A percentile compares a stretch with the other conserved stretches of the same genome.
Evolutionary conservation across 2,113 vertebrate species (phyloP).

Genomic region (Athene cunicularia): DNA sequence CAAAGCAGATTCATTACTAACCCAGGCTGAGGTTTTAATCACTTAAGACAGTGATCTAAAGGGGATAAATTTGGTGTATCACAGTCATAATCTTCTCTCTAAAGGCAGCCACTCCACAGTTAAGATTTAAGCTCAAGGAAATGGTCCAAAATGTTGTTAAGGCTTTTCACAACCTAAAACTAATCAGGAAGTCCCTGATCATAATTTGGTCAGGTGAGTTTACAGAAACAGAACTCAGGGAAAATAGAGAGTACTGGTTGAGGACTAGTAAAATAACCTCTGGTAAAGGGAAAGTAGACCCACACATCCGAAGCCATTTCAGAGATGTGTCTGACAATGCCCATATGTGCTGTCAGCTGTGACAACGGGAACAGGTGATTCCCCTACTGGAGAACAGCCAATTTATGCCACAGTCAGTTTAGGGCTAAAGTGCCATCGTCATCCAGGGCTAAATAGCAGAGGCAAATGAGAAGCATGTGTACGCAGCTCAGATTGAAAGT

Average conservation of each 20-base stretch:
- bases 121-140: not conserved
- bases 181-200: not conserved
- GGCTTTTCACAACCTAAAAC: not conserved
- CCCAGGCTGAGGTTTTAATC: not conserved
- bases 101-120: not conserved
- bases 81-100: not conserved
- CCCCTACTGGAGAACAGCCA: not conserved
- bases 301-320: not conserved
- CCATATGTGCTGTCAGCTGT: not conserved
- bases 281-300: not conserved
- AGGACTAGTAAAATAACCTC: not conserved
- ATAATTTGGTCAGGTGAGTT: not conserved
- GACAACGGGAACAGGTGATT: not conserved
- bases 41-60: not conserved
- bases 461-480: not conserved
- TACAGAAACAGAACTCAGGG: not conserved
- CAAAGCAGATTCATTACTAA: not conserved
- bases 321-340: not conserved
- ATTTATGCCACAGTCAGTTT: not conserved
- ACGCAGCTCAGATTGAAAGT: not conserved
- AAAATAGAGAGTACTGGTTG: not conserved
- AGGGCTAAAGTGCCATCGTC: no score
- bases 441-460: not conserved
- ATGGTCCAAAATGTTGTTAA: not conserved
- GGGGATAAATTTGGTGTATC: not conserved